Evolutionary conservation across 1,140 invertebrate genomes (phyloP), one percentile per base, ranked within the genome.

Genomic region (Portunus trituberculatus): DNA sequence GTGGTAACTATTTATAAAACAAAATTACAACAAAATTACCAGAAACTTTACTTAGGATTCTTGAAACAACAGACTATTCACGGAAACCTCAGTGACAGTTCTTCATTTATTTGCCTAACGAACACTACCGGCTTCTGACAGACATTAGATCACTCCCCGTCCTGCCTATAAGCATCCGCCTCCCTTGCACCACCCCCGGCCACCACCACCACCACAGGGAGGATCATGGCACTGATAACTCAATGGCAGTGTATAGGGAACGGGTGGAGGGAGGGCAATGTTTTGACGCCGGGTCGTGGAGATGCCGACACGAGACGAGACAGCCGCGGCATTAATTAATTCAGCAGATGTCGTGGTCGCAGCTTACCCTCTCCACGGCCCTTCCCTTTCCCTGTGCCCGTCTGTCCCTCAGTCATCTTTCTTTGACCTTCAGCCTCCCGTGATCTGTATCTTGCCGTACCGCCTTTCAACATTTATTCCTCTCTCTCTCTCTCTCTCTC

Each of bases 401-500:
- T 76, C 25, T 76, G 20, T 20, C 67, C n/a, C 67, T 76, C 67
- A n/a, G 6, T 2, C 67, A 76, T 76, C 67, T 7, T 76, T n/a
- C 67, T 76, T 76, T 76, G 20, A 8, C 67, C n/a, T 76, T 76
- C 67, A n/a, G n/a, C 20, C 67, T 76, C 67, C 67, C n/a, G 67
- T 76, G 67, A n/a, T 76, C 67, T 76, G 1, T 29, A 48, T 91
- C 52, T 39, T 45, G 20, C 3, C 10, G 4, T 14, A 14, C 3
- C n/a, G n/a, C 7, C 46, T n/a, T 28, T 48, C 8, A 16, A 28
- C 14, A 14, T 14, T 28, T 48, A 16, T 39, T 32, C 46, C 89
- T 91, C 46, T 91, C 89, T 91, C 29, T 92, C 76, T 39, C 45
- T 48, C 52, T 59, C 12, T 52, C 88, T 45, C 46, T 90, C 88